Evolutionary conservation across 1,140 invertebrate species (phyloP), one percentile per base, ranked within the genome.

Genomic region (Berghia stephanieae): DNA sequence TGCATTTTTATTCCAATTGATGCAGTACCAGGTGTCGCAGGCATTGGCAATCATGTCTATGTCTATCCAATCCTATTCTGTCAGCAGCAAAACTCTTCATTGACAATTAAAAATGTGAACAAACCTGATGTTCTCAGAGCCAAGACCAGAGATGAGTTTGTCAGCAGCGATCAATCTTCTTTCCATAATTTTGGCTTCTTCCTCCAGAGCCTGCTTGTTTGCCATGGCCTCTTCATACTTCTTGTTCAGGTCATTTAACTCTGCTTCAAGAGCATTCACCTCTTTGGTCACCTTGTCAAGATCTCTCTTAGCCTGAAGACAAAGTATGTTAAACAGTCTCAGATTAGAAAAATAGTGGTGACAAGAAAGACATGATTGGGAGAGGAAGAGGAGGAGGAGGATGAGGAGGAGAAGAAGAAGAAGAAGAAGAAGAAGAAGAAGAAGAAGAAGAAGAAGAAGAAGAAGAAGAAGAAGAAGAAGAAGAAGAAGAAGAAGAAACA

Each of bases 111-210:
- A 63, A 63, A 16, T 13, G 27, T 16, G 27, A n/a, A 49, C 49
- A 79, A 77, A 91, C 88, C 94, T 91, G 57, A 91, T 90, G 81
- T 94, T 94, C 88, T 97, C 95, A 0, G 94, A 95, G 1, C 93
- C 93, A 0, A 98, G 88, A 34, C 94, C 95, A 31, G 90, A 92
- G 78, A 96, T 95, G 3, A 98, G 90, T 87, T 95, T 95, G 83
- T 96, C 94, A 0, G 96, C 95, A 6, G 95, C 94, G 70, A 93
- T 90, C 13, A 97, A 89, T 75, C 95, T 91, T 60, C 94, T 90
- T 91, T 94, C 93, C 90, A 97, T 93, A 38, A 96, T 90, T 82
- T 95, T 93, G 0, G 94, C 94, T 89, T 96, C 95, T 78, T 95
- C 94, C 86, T 96, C 93, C 36, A 97, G 85, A n/a, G 92, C 91